These are phyloP conservation scores for Physocephala rufipes DNA, from an alignment of 2,888 invertebrate genomes.

Conservation along the genomic window DNA sequence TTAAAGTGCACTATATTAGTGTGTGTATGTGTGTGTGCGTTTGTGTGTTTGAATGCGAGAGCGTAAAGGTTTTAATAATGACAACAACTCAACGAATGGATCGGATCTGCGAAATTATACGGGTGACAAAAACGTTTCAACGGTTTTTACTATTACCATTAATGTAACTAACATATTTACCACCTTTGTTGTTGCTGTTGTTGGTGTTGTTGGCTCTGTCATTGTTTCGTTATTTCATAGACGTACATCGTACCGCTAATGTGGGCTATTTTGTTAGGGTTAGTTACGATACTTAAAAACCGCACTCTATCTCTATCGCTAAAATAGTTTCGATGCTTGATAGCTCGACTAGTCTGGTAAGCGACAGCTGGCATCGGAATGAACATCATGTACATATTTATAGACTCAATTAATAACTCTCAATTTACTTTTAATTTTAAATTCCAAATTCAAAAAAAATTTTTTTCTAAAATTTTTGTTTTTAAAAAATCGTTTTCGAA, in stretches of 20 bases:
- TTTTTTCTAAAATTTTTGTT: no score
- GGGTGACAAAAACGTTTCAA: conserved; percentile 53
- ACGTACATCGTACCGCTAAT: conserved; percentile 21
- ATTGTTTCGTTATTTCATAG: conserved; percentile 8
- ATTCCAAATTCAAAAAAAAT: no score
- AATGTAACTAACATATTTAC: conserved; percentile 39
- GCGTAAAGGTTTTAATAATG: conserved; percentile 22
- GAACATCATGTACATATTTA: conserved; percentile 7
- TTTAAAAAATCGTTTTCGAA: no score
- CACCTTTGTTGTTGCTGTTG: conserved; percentile 20
- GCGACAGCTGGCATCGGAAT: conserved; percentile 1
- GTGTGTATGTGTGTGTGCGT: neutral
- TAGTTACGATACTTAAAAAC: neutral
- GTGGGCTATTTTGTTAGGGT: conserved; percentile 23
- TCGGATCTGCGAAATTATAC: conserved; percentile 52
- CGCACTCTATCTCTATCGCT: neutral
- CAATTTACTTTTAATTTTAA: no score
- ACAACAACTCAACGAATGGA: neutral
- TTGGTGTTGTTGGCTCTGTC: conserved; percentile 35
- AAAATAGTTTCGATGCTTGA: conserved; percentile 10
- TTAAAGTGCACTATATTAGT: no score
- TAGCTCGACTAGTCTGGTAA: neutral
- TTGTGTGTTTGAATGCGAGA: neutral
- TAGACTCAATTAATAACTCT: neutral
- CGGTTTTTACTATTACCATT: conserved; percentile 32